A percentile compares a stretch with the other conserved stretches of the same genome.
phyloP scores from a whole-genome alignment of 2,888 invertebrate species.

The Ectemnius cavifrons region DNA sequence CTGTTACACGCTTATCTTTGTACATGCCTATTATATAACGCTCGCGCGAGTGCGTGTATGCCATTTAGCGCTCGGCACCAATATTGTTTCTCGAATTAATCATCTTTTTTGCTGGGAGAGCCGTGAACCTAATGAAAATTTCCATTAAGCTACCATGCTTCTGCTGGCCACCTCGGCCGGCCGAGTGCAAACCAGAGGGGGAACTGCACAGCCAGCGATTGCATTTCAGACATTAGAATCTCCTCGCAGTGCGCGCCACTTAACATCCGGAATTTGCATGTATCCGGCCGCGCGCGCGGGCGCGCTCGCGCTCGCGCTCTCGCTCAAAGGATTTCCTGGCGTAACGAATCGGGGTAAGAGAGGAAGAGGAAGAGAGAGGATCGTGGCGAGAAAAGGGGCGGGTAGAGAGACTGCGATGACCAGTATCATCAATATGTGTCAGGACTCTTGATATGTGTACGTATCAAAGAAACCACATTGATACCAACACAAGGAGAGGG shows the following conservation, averaged over 20 bases:
- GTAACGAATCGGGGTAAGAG: not conserved
- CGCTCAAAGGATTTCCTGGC: too few species aligned
- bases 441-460: conserved; percentile 54
- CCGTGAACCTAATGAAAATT: conserved; percentile 37
- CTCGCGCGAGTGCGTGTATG: conserved; percentile 15
- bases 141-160: conserved; percentile 46
- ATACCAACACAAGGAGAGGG: conserved; percentile 32
- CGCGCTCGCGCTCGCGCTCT: too few species aligned
- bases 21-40: conserved; percentile 37
- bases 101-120: conserved; percentile 26
- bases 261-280: too few species aligned
- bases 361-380: not conserved
- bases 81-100: conserved; percentile 50
- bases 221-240: too few species aligned
- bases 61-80: conserved; percentile 38
- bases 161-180: not conserved
- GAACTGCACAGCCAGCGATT: too few species aligned
- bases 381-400: conserved; percentile 22
- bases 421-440: conserved; percentile 74
- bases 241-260: too few species aligned
- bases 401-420: conserved; percentile 67
- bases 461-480: conserved; percentile 21
- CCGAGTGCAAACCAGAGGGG: too few species aligned
- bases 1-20: conserved; percentile 60
- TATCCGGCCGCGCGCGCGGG: too few species aligned